Conservation (phyloP, 2,113 vertebrate species). For the Albula goreensis region DNA sequence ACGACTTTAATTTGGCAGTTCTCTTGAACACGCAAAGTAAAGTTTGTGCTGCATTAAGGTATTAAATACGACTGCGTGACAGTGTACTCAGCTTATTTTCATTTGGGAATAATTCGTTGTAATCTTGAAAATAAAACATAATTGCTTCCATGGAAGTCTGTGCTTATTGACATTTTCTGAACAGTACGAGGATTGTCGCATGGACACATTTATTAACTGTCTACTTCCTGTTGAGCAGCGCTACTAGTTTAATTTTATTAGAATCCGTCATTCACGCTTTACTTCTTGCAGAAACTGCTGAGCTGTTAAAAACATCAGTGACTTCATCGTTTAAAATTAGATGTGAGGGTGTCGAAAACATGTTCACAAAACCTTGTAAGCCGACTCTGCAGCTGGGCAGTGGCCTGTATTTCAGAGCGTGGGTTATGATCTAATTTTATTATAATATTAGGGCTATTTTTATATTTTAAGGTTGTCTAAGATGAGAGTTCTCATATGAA, state of each 20-base stretch:
- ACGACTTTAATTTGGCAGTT: background rate
- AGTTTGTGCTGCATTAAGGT: background rate
- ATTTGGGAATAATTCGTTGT: background rate
- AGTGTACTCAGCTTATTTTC: background rate
- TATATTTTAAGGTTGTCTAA: background rate
- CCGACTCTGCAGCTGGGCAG: background rate
- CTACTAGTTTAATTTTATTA: background rate
- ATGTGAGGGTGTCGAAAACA: constrained; percentile 14
- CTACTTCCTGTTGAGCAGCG: background rate
- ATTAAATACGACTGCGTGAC: background rate
- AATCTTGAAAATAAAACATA: background rate
- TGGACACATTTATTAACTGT: background rate
- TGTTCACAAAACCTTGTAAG: background rate
- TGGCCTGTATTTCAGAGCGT: background rate
- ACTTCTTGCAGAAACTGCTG: background rate
- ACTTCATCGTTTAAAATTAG: constrained; percentile 21
- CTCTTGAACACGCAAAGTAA: background rate
- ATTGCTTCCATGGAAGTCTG: background rate
- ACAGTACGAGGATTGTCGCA: background rate
- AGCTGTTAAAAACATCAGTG: background rate
- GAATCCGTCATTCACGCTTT: background rate
- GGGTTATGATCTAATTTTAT: background rate
- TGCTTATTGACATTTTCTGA: background rate
- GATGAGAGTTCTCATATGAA: background rate
- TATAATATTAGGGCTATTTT: background rate